These are phyloP conservation scores for Protobothrops flavoviridis DNA, from an alignment of 2,113 vertebrate species.

Conservation along the genomic window DNA sequence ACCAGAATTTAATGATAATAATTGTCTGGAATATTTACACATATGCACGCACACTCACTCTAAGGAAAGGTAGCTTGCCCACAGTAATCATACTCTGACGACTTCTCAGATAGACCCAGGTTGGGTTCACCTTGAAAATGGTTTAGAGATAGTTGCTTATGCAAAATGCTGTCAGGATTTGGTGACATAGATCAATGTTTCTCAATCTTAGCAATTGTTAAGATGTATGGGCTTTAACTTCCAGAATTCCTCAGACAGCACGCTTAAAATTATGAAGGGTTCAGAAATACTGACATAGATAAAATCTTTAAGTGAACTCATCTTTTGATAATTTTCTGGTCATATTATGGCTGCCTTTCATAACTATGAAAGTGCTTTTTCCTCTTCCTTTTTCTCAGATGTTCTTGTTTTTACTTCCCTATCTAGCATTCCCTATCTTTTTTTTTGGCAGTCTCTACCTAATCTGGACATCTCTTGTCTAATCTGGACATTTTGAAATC, in stretches of 20 bases:
- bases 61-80: not conserved
- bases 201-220: not conserved
- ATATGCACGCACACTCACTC: no score
- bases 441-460: not conserved
- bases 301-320: not conserved
- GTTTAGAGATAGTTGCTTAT: not conserved
- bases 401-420: not conserved
- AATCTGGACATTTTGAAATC: not conserved
- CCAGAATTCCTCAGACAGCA: not conserved
- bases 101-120: not conserved
- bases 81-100: not conserved
- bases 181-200: not conserved
- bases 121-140: not conserved
- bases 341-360: not conserved
- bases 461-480: not conserved
- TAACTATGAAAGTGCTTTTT: not conserved
- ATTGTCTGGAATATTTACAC: not conserved
- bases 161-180: not conserved
- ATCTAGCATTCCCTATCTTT: not conserved
- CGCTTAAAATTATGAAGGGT: not conserved
- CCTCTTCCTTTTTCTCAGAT: not conserved
- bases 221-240: not conserved
- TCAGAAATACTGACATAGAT: not conserved
- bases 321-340: not conserved
- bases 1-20: not conserved